Evolutionary conservation across 2,888 invertebrate species (phyloP).

Genomic region (Athetis lepigone): DNA sequence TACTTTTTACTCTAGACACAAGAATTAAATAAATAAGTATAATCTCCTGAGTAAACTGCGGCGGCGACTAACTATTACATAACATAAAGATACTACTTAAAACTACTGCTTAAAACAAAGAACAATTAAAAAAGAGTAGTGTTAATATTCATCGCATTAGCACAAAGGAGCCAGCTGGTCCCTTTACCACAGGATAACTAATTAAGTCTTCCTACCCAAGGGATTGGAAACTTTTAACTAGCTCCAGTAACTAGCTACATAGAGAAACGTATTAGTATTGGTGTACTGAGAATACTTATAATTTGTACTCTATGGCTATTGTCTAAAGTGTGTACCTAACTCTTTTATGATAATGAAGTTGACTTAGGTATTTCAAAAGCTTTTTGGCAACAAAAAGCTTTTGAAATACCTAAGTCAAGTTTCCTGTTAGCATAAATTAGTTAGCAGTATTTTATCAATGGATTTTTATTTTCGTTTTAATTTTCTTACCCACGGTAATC

Average conservation of each 20-base stretch:
- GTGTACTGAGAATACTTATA: conserved; percentile 27
- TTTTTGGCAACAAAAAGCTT: background rate
- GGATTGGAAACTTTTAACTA: conserved; percentile 73
- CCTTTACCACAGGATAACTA: conserved; percentile 54
- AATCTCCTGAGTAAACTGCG: background rate
- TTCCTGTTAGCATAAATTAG: background rate
- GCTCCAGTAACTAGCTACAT: conserved; percentile 60
- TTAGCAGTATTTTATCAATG: no score
- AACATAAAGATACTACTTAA: conserved; percentile 8
- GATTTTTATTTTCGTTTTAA: no score
- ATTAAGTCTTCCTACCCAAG: conserved; percentile 67
- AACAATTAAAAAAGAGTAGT: conserved; percentile 26
- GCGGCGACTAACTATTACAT: background rate
- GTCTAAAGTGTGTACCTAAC: background rate
- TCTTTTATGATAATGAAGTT: background rate
- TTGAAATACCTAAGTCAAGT: background rate
- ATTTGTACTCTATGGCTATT: conserved; percentile 15
- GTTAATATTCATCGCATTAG: conserved; percentile 44
- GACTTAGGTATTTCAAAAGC: background rate
- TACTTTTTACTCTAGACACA: background rate
- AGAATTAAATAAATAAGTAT: background rate
- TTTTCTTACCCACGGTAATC: conserved; percentile 7
- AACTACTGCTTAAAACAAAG: conserved; percentile 28
- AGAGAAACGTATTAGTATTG: conserved; percentile 27
- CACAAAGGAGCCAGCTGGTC: conserved; percentile 23